A percentile compares a stretch with the other conserved stretches of the same genome.
Evolutionary conservation across 2,888 invertebrate genomes (phyloP).

Genomic region (Nemoura dubitans): DNA sequence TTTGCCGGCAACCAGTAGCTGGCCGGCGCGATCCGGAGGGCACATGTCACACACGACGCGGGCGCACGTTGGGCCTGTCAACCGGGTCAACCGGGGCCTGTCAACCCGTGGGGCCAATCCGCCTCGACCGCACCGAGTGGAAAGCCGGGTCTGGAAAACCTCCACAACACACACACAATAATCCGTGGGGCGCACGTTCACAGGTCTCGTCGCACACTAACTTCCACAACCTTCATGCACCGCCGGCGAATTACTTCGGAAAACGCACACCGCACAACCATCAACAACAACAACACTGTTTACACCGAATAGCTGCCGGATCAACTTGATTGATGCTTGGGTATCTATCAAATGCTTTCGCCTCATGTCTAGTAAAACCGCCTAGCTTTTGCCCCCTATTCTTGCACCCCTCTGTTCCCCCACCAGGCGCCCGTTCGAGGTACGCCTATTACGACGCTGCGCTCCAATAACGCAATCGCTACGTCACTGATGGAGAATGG

Average conservation of each 20-base stretch:
- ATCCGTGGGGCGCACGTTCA: background rate
- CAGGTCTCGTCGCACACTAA: background rate
- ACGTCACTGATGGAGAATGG: constrained; percentile 48
- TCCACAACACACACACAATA: too few relatives aligned
- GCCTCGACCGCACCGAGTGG: background rate
- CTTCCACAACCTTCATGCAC: constrained; percentile 27
- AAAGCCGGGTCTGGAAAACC: background rate
- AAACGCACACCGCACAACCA: constrained; percentile 36
- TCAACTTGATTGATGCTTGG: constrained; percentile 44
- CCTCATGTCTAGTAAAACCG: constrained; percentile 32
- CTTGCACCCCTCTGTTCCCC: constrained; percentile 24
- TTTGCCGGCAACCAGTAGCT: background rate
- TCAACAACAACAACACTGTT: constrained; percentile 41
- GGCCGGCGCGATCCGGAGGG: background rate
- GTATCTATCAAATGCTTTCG: constrained; percentile 36
- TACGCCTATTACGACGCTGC: background rate
- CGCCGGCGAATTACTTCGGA: constrained; percentile 23
- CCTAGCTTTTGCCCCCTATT: constrained; percentile 25
- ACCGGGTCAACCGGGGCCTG: background rate
- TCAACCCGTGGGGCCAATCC: background rate
- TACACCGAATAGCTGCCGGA: background rate
- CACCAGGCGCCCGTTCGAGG: background rate
- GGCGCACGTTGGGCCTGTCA: background rate
- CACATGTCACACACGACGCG: background rate
- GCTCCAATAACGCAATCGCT: constrained; percentile 17